Evolutionary conservation across 2,797 vertebrate genomes (phyloP).

Genomic region (Microtus obscurus): DNA sequence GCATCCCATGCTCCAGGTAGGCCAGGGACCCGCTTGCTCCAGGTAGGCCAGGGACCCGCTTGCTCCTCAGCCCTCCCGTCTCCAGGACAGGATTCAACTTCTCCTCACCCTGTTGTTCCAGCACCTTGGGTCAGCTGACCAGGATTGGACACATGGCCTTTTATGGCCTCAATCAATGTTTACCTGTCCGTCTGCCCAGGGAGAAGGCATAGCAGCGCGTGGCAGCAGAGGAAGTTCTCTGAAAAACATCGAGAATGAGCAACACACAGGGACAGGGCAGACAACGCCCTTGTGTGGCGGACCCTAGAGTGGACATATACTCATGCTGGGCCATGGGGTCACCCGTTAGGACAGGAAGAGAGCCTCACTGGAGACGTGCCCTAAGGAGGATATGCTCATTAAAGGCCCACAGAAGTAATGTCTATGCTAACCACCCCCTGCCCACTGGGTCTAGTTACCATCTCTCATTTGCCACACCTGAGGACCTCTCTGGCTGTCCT

Average conservation of each 20-base stretch:
- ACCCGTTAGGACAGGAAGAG: background rate
- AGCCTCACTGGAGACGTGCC: fast-evolving
- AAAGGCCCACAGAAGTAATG: background rate
- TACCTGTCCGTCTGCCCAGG: slow-evolving; percentile 60
- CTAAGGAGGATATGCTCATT: background rate
- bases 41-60: background rate
- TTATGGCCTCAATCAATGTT: slow-evolving; percentile 26
- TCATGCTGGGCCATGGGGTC: background rate
- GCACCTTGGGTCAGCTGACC: slow-evolving; percentile 47
- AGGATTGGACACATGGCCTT: background rate
- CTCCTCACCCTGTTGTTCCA: background rate
- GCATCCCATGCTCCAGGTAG: background rate
- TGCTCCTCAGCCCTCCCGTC: background rate
- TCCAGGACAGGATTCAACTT: background rate
- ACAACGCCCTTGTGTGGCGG: background rate
- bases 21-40: background rate
- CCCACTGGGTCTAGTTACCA: background rate
- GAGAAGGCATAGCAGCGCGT: background rate
- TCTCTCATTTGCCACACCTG: background rate
- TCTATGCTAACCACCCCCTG: too few relatives aligned
- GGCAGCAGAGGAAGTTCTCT: background rate
- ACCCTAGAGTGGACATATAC: too few relatives aligned
- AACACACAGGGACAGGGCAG: too few relatives aligned
- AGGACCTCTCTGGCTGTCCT: background rate
- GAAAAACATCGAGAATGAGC: fast-evolving